Base-by-base conservation (phyloP, 2,888 invertebrate genomes). In the Hylaea fasciaria region DNA sequence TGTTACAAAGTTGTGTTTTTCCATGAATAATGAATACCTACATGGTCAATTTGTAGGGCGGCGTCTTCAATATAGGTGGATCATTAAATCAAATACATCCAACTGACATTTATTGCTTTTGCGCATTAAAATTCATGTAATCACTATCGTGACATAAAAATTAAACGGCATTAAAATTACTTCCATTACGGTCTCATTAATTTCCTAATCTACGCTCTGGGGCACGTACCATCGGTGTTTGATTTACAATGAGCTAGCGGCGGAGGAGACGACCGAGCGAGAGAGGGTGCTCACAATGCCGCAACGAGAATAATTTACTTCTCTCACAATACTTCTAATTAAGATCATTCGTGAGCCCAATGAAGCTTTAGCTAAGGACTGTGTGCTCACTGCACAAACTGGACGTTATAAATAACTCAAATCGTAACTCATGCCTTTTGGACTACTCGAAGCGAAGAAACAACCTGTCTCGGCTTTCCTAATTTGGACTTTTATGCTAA, bases 321-420 rank as follows among this genome's bases (percentile, higher is more conserved):
- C 80, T 78, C 77, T 66, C 77, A 91, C 90, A 91, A 91, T 90
- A 85, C 87, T 88, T 90, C 89, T 91, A 90, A 91, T 91, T 91
- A 91, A 90, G 91, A 89, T 89, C 88, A 88, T 86, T 86, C 89
- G 87, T 87, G 86, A 82, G 83, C 64, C 82, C 83, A 81, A 86
- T 82, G 86, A 82, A 82, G 80, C 80, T 72, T 79, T 84, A 80
- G 80, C 85, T 82, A 85, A 82, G 85, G 81, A 40, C 56, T 52
- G 60, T 61, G 56, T 57, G 60, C 83, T 80, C 80, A 77, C 80
- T 84, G 83, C 81, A 85, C 82, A 85, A 87, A 87, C 89, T 86
- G 86, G 88, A 81, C 79, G 82, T 83, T 84, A 90, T 91, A 90
- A 91, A 91, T 90, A 90, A 90, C 89, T 86, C 83, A 82, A 85